Conservation (phyloP, 2,797 vertebrate species). For the Ceryle rudis region DNA sequence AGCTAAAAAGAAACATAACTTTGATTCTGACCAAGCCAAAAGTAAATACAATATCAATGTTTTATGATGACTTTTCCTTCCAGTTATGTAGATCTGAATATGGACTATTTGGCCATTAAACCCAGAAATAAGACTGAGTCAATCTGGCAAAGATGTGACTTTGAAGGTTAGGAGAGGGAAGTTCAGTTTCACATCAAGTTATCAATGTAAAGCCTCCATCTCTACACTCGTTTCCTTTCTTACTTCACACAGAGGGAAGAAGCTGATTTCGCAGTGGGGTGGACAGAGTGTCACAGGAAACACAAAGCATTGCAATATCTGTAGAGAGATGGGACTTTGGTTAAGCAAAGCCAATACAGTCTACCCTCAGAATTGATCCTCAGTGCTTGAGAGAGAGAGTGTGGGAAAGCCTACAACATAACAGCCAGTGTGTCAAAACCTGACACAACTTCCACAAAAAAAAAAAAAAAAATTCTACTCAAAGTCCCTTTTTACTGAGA, state of each 20-base stretch:
- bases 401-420: not conserved
- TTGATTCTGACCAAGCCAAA: not conserved
- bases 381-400: not conserved
- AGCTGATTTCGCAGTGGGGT: not conserved
- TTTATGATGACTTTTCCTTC: constrained; percentile 20
- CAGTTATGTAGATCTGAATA: not conserved
- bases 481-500: not conserved
- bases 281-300: not conserved
- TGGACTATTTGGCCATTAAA: not conserved
- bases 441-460: not conserved
- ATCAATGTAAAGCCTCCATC: not conserved
- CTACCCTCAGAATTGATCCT: not conserved
- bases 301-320: not conserved
- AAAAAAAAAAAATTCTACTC: not conserved
- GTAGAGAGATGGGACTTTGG: not conserved
- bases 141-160: not conserved
- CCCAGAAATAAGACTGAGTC: not conserved
- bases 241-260: not conserved
- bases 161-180: not conserved
- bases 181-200: not conserved
- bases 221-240: not conserved
- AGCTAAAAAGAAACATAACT: not conserved
- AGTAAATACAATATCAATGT: constrained; percentile 12
- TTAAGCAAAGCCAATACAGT: not conserved
- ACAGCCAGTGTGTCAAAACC: not conserved